phyloP scores from a whole-genome alignment of 2,797 vertebrate genomes.

The Syncerus caffer region DNA sequence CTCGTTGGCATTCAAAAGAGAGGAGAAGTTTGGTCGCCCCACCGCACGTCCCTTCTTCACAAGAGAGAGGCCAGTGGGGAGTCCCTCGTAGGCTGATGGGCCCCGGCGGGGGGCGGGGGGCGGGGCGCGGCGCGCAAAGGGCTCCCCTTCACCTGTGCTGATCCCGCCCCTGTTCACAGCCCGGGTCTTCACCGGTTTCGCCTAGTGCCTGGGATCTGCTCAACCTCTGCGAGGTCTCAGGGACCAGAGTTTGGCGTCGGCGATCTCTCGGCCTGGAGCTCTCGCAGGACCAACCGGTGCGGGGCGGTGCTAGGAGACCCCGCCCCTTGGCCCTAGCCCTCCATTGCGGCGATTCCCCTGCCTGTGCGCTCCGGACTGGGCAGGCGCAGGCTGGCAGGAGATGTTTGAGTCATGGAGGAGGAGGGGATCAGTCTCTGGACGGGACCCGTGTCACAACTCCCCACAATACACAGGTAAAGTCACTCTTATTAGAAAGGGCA shows the following conservation, averaged over 20 bases:
- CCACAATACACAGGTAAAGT: background rate
- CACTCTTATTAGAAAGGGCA: background rate
- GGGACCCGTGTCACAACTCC: background rate
- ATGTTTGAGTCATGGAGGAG: background rate
- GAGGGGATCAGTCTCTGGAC: no score
- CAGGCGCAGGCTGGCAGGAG: background rate
- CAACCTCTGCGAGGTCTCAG: background rate
- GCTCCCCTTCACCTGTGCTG: background rate
- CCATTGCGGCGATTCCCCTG: background rate
- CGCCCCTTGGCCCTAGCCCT: background rate
- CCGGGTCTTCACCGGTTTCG: background rate
- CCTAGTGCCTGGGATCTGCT: background rate
- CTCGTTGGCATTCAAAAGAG: background rate
- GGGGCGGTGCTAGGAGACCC: background rate
- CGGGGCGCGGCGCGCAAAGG: no score
- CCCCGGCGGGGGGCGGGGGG: rapidly evolving
- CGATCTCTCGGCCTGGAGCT: rapidly evolving
- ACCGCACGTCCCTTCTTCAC: rapidly evolving
- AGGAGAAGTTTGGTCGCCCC: background rate
- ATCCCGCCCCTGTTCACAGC: background rate
- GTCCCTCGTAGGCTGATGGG: background rate
- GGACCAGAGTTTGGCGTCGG: rapidly evolving
- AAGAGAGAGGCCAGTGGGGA: background rate
- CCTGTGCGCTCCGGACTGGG: rapidly evolving
- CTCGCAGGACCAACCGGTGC: rapidly evolving